Base-by-base conservation (phyloP, 2,888 invertebrate species). In the Camponotus fellah region DNA sequence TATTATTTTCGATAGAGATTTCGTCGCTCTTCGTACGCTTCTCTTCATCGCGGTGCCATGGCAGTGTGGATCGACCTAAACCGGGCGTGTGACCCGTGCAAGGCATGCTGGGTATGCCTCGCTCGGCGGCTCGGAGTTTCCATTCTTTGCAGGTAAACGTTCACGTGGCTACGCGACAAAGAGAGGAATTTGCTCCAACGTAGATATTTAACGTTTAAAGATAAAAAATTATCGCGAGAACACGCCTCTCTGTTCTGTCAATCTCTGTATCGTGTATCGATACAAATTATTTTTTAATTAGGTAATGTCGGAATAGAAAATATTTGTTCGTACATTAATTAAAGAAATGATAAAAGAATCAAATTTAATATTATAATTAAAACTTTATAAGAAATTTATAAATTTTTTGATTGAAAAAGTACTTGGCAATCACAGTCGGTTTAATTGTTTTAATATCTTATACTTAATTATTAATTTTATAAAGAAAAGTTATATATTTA, bases 21-120 rank as follows among this genome's bases (percentile, higher is more conserved):
- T 68, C 66, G 14, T 82, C 60, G 62, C 49, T 14, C 46, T 56
- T 26, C 26, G 12, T 9, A 10, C 40, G 21, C 12, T 58, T 9
- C 26, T 5, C 40, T 37, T 3, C 26, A 9, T 4, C 49, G 77
- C 82, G 82, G 53, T 84, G 82, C 40, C 75, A 60, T 85, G 72
- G 43, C 64, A 65, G 82, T 76, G 65, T 88, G 86, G 86, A 81
- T 86, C 88, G 89, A 86, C 83, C 60, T 77, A 14, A 84, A 76
- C 65, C 86, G 87, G 82, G 75, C 85, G 68, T 87, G 91, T 82
- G 85, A 87, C 34, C 87, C 92, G 40, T 92, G 92, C 88, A 83
- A 75, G 66, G 76, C 85, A 72, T 92, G 90, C 83, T 92, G 92
- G 89, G 85, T 86, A 60, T 88, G 90, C 80, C 79, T 91, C 74